Percentiles rank a stretch among this genome's conserved stretches.
phyloP scores from a whole-genome alignment of 1,140 invertebrate genomes.

The Euborellia annulipes region DNA sequence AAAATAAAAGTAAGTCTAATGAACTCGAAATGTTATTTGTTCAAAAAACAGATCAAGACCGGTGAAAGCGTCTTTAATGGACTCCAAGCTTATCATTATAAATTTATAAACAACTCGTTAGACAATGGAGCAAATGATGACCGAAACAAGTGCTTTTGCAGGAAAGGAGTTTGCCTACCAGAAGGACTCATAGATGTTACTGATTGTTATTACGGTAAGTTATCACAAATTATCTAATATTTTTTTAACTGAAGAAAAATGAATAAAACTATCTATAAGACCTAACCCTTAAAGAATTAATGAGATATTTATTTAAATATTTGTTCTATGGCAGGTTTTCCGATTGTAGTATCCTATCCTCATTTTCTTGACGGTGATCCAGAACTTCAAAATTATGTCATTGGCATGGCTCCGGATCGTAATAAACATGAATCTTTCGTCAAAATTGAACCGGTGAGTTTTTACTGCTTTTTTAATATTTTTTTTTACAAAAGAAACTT shows the following conservation, averaged over 20 bases:
- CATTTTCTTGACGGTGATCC: constrained; percentile 68
- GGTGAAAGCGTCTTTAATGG: constrained; percentile 26
- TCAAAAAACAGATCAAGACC: neutral
- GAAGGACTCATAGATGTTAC: constrained; percentile 57
- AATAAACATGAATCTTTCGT: constrained; percentile 53
- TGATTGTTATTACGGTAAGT: constrained; percentile 58
- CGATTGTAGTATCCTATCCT: constrained; percentile 72
- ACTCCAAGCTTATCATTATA: constrained; percentile 44
- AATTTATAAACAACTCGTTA: constrained; percentile 52
- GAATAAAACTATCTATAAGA: neutral
- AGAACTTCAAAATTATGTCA: constrained; percentile 42
- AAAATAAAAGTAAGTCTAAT: too few species aligned
- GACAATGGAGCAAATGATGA: constrained; percentile 53
- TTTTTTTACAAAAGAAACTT: neutral
- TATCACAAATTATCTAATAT: neutral
- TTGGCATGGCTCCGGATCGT: constrained; percentile 48
- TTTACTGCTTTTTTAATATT: neutral
- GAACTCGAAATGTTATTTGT: neutral
- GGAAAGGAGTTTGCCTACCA: constrained; percentile 46
- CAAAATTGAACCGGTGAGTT: constrained; percentile 49
- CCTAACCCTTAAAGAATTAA: neutral
- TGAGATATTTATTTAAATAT: neutral
- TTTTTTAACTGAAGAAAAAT: neutral
- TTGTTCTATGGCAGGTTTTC: constrained; percentile 39
- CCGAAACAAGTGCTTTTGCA: constrained; percentile 66